Evolutionary conservation across 1,140 invertebrate species (phyloP).

Genomic region (Danaus melanippus): DNA sequence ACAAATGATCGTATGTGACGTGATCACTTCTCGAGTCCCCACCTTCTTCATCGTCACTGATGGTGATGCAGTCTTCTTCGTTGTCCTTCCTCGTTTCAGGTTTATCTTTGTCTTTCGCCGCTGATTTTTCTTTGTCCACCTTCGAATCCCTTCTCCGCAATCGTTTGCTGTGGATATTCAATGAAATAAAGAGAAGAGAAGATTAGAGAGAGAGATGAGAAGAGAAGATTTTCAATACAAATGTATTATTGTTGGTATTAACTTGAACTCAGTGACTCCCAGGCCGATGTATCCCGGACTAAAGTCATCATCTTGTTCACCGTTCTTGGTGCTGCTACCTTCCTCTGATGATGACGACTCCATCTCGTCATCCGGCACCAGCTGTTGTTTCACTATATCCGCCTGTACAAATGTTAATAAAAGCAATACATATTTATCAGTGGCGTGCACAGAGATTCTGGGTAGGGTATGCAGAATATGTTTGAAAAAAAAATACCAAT

Average conservation of each 20-base stretch:
- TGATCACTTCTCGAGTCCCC: too few relatives aligned
- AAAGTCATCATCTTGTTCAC: slow-evolving; percentile 45
- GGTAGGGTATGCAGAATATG: too few relatives aligned
- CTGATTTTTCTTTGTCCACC: slow-evolving; percentile 21
- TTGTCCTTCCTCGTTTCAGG: slow-evolving; percentile 25
- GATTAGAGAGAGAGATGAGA: not conserved
- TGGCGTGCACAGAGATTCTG: too few relatives aligned
- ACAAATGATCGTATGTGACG: too few relatives aligned
- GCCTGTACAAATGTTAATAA: too few relatives aligned
- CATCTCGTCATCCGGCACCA: slow-evolving; percentile 15
- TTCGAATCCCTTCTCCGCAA: slow-evolving; percentile 25
- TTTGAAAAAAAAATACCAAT: too few relatives aligned
- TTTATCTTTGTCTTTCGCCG: slow-evolving; percentile 23
- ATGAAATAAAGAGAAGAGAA: not conserved
- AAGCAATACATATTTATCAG: too few relatives aligned
- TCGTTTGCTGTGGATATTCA: slow-evolving; percentile 29
- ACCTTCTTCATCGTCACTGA: slow-evolving; percentile 76
- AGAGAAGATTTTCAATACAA: not conserved
- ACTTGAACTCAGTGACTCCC: slow-evolving; percentile 33
- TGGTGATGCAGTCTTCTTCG: slow-evolving; percentile 72
- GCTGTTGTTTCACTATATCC: too few relatives aligned
- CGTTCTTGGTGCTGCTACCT: slow-evolving; percentile 18
- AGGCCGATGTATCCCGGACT: slow-evolving; percentile 29
- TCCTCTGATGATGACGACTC: slow-evolving; percentile 34
- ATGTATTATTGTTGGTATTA: slow-evolving; percentile 4